A percentile compares a stretch with the other conserved stretches of the same genome.
Evolutionary conservation across 2,797 vertebrate species (phyloP).

Genomic region (Gymnothorax javanicus): DNA sequence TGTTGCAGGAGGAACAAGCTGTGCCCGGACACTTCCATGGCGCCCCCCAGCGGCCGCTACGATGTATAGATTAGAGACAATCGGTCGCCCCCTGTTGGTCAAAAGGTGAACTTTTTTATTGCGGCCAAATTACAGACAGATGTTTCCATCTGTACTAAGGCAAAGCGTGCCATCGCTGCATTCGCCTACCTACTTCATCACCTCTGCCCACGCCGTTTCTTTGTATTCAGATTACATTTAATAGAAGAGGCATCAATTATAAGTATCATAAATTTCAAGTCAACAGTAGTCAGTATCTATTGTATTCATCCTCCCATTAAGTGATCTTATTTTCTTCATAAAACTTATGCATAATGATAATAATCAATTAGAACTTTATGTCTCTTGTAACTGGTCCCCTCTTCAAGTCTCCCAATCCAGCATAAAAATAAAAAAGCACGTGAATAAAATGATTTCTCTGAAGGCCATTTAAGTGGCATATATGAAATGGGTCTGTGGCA

Average conservation of each 20-base stretch:
- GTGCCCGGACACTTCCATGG: conserved; percentile 88
- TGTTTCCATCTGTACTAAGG: conserved; percentile 1
- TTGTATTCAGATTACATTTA: neutral
- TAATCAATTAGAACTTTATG: neutral
- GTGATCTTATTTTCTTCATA: neutral
- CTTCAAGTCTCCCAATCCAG: neutral
- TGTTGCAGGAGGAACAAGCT: conserved; percentile 95
- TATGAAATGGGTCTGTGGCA: too few relatives aligned
- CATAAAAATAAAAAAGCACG: neutral
- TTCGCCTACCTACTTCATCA: neutral
- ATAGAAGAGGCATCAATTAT: neutral
- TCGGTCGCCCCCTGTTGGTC: conserved; percentile 33
- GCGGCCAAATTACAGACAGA: neutral
- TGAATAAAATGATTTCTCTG: too few relatives aligned
- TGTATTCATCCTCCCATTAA: neutral
- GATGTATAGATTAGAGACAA: neutral
- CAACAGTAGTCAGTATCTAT: neutral
- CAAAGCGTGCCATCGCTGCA: neutral
- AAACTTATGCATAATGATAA: neutral
- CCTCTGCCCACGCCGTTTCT: neutral
- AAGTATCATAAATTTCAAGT: neutral
- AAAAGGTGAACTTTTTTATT: neutral
- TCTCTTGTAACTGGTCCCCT: neutral
- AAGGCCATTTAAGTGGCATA: too few relatives aligned
- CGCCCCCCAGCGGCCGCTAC: conserved; percentile 27